phyloP scores from a whole-genome alignment of 2,797 vertebrate genomes.

The Crax fasciolata region DNA sequence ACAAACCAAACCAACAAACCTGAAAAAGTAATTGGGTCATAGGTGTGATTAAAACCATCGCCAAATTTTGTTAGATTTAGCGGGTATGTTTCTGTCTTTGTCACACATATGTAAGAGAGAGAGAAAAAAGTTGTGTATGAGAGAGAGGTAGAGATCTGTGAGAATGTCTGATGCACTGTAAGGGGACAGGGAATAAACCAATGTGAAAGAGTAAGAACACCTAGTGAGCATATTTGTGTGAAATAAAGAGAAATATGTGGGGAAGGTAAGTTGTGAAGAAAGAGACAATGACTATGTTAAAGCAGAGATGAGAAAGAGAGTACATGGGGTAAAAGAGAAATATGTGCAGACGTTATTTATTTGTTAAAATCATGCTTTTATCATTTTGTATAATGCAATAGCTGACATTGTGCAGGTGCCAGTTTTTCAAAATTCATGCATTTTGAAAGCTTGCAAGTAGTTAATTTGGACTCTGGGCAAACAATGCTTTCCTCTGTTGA shows the following conservation, averaged over 20 bases:
- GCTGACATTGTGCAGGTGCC: not conserved
- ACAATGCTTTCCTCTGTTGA: not conserved
- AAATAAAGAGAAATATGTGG: not conserved
- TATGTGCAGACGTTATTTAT: not conserved
- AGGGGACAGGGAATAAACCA: not conserved
- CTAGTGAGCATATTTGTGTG: not conserved
- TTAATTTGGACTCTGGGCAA: not conserved
- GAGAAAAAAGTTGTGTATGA: not conserved
- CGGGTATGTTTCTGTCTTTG: not conserved
- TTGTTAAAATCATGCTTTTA: not conserved
- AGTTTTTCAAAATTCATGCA: not conserved
- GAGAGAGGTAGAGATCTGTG: not conserved
- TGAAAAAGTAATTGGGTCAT: not conserved
- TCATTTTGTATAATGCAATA: not conserved
- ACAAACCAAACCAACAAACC: not conserved
- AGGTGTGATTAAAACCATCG: not conserved
- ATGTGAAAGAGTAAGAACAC: accelerated
- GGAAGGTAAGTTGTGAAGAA: not conserved
- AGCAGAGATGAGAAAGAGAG: not conserved
- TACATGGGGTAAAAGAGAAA: not conserved
- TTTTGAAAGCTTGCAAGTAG: not conserved
- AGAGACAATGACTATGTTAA: not conserved
- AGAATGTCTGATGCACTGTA: not conserved
- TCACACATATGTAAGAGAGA: not conserved
- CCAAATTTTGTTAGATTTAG: not conserved